Conservation (phyloP, 2,113 vertebrate genomes). For the Catagonus wagneri region DNA sequence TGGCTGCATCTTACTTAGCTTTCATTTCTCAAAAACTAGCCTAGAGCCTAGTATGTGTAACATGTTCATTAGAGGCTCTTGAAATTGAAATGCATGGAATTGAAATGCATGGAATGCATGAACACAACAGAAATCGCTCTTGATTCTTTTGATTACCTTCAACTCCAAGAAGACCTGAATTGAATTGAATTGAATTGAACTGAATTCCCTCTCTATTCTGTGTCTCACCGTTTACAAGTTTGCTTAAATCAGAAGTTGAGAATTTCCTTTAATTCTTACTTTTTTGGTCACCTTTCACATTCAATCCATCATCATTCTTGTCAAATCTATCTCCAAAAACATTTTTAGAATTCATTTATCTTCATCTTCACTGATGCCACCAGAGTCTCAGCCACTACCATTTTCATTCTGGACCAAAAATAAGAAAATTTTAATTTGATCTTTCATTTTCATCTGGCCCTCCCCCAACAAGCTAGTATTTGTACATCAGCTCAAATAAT, state of each 20-base stretch:
- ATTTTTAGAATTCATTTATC: slow-evolving; percentile 14
- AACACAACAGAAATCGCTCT: not conserved
- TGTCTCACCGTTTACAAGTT: not conserved
- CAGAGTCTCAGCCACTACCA: not conserved
- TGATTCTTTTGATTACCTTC: not conserved
- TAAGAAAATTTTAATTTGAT: not conserved
- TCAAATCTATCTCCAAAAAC: not conserved
- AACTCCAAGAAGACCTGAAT: not conserved
- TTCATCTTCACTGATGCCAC: not conserved
- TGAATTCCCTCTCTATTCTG: not conserved
- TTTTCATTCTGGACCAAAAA: not conserved
- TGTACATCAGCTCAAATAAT: not conserved
- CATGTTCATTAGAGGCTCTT: not conserved
- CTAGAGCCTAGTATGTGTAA: not conserved
- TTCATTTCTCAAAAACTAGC: not conserved
- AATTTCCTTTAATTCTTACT: not conserved
- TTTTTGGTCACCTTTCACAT: not conserved
- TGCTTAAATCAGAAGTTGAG: not conserved
- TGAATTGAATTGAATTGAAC: too few relatives aligned
- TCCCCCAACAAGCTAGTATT: not conserved
- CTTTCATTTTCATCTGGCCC: not conserved
- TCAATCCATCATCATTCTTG: not conserved
- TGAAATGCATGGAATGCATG: not conserved
- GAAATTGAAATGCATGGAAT: not conserved
- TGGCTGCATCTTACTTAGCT: not conserved